Conservation (phyloP, 2,888 invertebrate genomes). For the Subacronicta megacephala region DNA sequence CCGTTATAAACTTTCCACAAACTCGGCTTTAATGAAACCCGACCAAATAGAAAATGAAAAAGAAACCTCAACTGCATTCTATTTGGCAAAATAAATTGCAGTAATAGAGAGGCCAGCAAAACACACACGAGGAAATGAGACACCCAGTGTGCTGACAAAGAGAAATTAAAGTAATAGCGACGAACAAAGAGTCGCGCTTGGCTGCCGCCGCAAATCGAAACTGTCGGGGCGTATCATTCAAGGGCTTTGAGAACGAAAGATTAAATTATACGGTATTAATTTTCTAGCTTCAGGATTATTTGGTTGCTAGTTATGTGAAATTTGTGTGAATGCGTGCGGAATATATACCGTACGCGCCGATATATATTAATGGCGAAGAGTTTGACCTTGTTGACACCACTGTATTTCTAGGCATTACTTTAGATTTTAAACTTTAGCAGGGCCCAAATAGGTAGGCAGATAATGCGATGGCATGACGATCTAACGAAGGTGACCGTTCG, state of each 20-base stretch:
- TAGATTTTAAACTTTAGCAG: too few relatives aligned
- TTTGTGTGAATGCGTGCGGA: neutral
- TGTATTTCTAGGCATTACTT: too few relatives aligned
- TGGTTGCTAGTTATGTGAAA: neutral
- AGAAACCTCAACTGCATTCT: slow-evolving; percentile 8
- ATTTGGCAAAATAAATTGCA: slow-evolving; percentile 29
- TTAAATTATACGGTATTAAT: slow-evolving; percentile 15
- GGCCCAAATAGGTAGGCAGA: too few relatives aligned
- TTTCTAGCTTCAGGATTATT: neutral
- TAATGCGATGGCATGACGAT: too few relatives aligned
- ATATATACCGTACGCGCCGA: too few relatives aligned
- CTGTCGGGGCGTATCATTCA: slow-evolving; percentile 66
- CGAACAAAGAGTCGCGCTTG: slow-evolving; percentile 39
- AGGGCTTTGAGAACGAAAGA: slow-evolving; percentile 26
- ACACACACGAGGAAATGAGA: slow-evolving; percentile 48
- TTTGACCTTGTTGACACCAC: too few relatives aligned
- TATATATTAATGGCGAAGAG: too few relatives aligned
- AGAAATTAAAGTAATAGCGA: slow-evolving; percentile 63
- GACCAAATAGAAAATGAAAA: neutral
- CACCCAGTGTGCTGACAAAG: slow-evolving; percentile 46
- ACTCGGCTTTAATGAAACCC: neutral
- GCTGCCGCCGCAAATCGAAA: slow-evolving; percentile 66
- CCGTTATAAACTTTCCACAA: too few relatives aligned
- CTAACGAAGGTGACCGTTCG: too few relatives aligned
- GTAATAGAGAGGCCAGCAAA: slow-evolving; percentile 36